A percentile compares a stretch with the other conserved stretches of the same genome.
These are phyloP conservation scores for Blastobasis lacticolella DNA, from an alignment of 2,888 invertebrate genomes.

Conservation along the genomic window DNA sequence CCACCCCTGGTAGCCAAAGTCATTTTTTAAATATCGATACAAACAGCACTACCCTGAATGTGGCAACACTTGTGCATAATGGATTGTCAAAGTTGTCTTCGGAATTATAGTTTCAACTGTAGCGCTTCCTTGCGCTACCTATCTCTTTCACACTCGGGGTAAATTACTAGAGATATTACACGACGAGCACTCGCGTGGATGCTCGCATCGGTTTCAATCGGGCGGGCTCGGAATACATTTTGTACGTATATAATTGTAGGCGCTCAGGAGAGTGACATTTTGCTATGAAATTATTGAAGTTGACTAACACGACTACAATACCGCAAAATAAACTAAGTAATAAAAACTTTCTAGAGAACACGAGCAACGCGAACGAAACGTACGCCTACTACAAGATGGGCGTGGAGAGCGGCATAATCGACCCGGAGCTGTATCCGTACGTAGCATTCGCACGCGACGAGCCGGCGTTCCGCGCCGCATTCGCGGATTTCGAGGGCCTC, in stretches of 20 bases:
- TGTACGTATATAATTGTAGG: too few species aligned
- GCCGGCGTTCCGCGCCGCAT: constrained; percentile 31
- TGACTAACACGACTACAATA: too few species aligned
- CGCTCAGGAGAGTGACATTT: background rate
- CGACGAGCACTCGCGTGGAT: too few species aligned
- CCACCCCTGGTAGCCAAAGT: too few species aligned
- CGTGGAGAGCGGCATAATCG: constrained; percentile 46
- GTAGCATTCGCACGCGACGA: constrained; percentile 40
- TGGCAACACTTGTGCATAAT: constrained; percentile 34
- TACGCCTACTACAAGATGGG: constrained; percentile 29
- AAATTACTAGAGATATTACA: too few species aligned
- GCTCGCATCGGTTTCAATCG: too few species aligned
- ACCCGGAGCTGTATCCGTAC: constrained; percentile 44
- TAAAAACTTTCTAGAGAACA: too few species aligned
- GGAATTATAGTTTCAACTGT: constrained; percentile 21
- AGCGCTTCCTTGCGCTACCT: too few species aligned
- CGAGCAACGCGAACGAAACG: constrained; percentile 21
- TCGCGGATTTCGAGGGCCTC: constrained; percentile 30
- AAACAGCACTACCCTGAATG: constrained; percentile 32
- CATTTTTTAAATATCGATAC: too few species aligned
- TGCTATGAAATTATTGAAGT: background rate
- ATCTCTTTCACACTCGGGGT: too few species aligned
- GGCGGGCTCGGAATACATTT: background rate
- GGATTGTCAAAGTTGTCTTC: constrained; percentile 18
- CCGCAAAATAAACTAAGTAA: too few species aligned